phyloP scores from a whole-genome alignment of 2,113 vertebrate genomes.

The Pitta sordida region DNA sequence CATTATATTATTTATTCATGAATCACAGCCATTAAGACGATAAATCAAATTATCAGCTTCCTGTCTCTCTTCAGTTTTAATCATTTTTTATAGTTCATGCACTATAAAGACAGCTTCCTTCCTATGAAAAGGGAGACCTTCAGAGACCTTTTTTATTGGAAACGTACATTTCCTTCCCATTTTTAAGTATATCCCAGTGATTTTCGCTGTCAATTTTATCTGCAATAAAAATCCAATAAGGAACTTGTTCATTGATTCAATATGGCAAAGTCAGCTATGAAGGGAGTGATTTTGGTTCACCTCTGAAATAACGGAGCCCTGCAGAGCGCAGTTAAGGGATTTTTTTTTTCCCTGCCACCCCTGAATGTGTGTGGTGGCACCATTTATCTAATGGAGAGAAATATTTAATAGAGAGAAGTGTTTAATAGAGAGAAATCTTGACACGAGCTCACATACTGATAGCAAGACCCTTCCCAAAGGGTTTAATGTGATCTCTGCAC shows the following conservation, averaged over 20 bases:
- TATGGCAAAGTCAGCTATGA: slow-evolving; percentile 43
- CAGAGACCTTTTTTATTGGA: slow-evolving; percentile 70
- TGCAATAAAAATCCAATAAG: slow-evolving; percentile 66
- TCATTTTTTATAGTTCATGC: slow-evolving; percentile 79
- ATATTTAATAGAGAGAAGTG: not conserved
- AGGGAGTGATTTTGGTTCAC: slow-evolving; percentile 53
- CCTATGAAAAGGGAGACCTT: slow-evolving; percentile 75
- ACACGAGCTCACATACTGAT: not conserved
- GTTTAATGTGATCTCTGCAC: not conserved
- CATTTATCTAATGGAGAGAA: not conserved
- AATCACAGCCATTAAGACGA: slow-evolving; percentile 78
- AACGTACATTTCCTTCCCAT: slow-evolving; percentile 70
- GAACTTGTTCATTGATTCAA: slow-evolving; percentile 56
- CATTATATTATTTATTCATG: slow-evolving; percentile 81
- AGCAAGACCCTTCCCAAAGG: not conserved
- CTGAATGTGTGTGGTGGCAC: not conserved
- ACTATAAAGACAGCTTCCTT: slow-evolving; percentile 81
- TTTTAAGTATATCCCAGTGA: slow-evolving; percentile 58
- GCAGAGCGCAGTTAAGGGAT: not conserved
- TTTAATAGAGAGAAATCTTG: not conserved
- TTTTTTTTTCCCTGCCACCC: not conserved
- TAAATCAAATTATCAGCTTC: slow-evolving; percentile 82
- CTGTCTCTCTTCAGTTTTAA: slow-evolving; percentile 73
- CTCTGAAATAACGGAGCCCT: not conserved
- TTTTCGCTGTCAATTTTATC: slow-evolving; percentile 64